Evolutionary conservation across 2,797 vertebrate species (phyloP), one percentile per base, ranked within the genome.

Genomic region (Girardinus metallicus): DNA sequence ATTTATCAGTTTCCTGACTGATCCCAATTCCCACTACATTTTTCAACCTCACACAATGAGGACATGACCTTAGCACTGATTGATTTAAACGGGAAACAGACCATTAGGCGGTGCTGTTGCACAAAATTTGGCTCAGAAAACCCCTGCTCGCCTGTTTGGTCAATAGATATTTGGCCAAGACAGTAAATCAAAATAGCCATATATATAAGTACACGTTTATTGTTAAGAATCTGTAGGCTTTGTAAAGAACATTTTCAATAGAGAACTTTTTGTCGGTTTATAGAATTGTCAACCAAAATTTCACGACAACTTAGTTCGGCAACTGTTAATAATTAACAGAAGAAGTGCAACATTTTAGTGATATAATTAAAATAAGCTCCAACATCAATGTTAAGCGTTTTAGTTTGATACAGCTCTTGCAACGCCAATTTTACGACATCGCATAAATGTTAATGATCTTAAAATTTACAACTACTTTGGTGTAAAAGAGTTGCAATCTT

Each of bases 21-120:
- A 5, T 73, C 46, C 53, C 11, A 57, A n/a, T 49, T 36, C 4
- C 36, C 44, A 46, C 12, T 46, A 23, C 18, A 31, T 75, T 60
- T 15, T 53, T 39, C 73, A 51, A 70, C 21, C 71, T 21, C 55
- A 62, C 6, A 64, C n/a, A 74, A 47, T 74, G 57, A 74, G 78
- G 78, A 74, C 78, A 53, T 12, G 57, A 79, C 72, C 78, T 74
- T 6, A 73, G 34, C 36, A 2, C 23, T 11, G 43, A 64, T 10
- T 16, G 21, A 23, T n/a, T 43, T 5, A 13, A 70, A 26, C 11
- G 23, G 11, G 11, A 26, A 9, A 23, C 0, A 12, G 0, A 2
- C 86, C 95, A 74, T 86, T 53, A 23, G 84, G 84, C 26, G 92
- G 84, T 76, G 79, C 21, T 89, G 87, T 88, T 82, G 71, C 34